phyloP scores from a whole-genome alignment of 2,797 vertebrate species.

The Cossypha caffra region DNA sequence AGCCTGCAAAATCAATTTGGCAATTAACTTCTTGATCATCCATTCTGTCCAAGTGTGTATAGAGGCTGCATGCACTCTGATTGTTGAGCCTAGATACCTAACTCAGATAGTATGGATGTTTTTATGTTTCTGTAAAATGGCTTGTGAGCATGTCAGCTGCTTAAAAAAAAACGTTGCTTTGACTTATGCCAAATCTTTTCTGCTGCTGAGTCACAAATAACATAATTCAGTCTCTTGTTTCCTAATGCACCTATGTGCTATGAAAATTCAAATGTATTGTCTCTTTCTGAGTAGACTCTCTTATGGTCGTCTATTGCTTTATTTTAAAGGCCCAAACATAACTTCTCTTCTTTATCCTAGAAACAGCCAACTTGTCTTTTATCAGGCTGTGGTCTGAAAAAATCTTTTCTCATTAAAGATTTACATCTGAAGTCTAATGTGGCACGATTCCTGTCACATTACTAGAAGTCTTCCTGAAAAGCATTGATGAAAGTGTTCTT shows the following conservation, averaged over 20 bases:
- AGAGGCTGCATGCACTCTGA: not conserved
- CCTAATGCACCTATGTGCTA: not conserved
- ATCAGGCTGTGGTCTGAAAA: not conserved
- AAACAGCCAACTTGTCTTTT: not conserved
- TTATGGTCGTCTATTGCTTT: not conserved
- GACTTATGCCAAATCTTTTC: not conserved
- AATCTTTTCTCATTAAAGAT: not conserved
- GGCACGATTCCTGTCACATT: not conserved
- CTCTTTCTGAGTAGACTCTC: not conserved
- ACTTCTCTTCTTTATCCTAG: not conserved
- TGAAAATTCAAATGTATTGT: not conserved
- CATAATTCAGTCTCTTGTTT: not conserved
- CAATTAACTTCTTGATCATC: not conserved
- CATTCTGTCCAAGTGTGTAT: not conserved
- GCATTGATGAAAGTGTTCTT: not conserved
- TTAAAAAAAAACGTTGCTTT: not conserved
- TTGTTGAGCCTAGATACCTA: not conserved
- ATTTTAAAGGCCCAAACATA: not conserved
- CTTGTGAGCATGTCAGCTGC: not conserved
- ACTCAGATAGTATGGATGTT: not conserved
- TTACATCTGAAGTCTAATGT: not conserved
- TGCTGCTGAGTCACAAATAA: not conserved
- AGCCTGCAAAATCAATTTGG: not conserved
- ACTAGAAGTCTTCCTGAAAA: not conserved
- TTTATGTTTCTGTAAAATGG: not conserved